Conservation (phyloP, 2,888 invertebrate species). For the Aquatica leii region DNA sequence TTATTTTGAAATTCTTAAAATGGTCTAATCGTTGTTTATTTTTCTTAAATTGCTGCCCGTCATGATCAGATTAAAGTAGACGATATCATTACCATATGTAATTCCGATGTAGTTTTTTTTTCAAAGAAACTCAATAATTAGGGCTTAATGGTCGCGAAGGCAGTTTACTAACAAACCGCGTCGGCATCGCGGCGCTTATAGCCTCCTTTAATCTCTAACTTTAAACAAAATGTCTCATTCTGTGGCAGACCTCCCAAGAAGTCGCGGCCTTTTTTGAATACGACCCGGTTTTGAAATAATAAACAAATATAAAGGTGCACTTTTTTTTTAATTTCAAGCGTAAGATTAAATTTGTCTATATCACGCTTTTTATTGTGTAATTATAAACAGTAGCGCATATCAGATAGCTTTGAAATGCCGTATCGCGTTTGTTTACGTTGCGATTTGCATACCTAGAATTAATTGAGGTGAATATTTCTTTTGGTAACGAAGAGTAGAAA, state of each 20-base stretch:
- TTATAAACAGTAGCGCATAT: background rate
- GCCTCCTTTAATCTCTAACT: slow-evolving; percentile 41
- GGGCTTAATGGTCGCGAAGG: slow-evolving; percentile 44
- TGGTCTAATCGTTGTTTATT: slow-evolving; percentile 15
- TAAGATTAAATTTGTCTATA: background rate
- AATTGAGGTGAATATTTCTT: too few species aligned
- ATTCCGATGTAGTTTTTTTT: slow-evolving; percentile 39
- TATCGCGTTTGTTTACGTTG: background rate
- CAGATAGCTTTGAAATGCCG: too few species aligned
- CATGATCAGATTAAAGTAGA: slow-evolving; percentile 14
- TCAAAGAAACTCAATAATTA: slow-evolving; percentile 48
- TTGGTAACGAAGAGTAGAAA: background rate
- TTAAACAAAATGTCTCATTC: slow-evolving; percentile 44
- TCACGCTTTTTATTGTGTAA: background rate
- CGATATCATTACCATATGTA: slow-evolving; percentile 27
- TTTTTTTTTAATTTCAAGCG: background rate
- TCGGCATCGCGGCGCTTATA: slow-evolving; percentile 47
- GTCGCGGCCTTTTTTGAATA: slow-evolving; percentile 49
- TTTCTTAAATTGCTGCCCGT: slow-evolving; percentile 7
- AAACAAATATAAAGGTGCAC: slow-evolving; percentile 38
- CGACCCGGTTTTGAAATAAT: slow-evolving; percentile 47
- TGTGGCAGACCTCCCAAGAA: slow-evolving; percentile 49
- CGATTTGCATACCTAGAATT: background rate
- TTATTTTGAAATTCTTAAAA: slow-evolving; percentile 11
- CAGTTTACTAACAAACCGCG: slow-evolving; percentile 48